Evolutionary conservation across 2,888 invertebrate species (phyloP).

Genomic region (Epirrita christyi): DNA sequence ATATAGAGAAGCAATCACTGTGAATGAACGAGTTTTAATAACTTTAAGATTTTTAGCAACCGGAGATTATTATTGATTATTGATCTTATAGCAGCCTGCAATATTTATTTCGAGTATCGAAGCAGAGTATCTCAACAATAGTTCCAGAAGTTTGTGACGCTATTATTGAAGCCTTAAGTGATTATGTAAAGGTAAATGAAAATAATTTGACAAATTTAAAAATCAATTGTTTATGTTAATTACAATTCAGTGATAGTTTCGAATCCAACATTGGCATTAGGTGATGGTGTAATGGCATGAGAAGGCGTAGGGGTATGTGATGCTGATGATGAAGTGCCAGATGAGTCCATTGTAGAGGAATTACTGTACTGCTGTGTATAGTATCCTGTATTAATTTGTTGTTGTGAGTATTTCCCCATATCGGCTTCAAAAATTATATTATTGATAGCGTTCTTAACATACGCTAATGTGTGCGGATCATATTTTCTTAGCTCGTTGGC

Average conservation of each 20-base stretch:
- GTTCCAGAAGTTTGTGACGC: constrained; percentile 20
- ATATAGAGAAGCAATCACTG: constrained; percentile 19
- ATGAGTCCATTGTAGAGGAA: constrained; percentile 22
- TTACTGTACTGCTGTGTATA: constrained; percentile 25
- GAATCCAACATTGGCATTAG: not conserved
- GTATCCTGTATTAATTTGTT: constrained; percentile 23
- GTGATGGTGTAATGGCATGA: constrained; percentile 4
- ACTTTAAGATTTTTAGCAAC: constrained; percentile 34
- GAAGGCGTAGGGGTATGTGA: constrained; percentile 18
- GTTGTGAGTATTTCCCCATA: constrained; percentile 16
- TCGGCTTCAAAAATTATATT: constrained; percentile 16
- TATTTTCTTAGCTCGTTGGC: constrained; percentile 15
- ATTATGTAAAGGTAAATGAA: constrained; percentile 1
- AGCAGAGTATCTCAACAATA: constrained; percentile 15
- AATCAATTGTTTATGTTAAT: constrained; percentile 16
- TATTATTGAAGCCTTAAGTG: not conserved
- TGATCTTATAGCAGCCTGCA: constrained; percentile 26
- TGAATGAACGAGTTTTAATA: constrained; percentile 20
- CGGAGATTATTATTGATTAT: no score
- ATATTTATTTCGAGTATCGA: constrained; percentile 21
- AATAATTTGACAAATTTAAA: not conserved
- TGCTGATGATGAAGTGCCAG: constrained; percentile 21
- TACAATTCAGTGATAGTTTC: constrained; percentile 8
- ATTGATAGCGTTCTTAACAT: constrained; percentile 13
- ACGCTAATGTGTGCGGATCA: constrained; percentile 10